A percentile compares a stretch with the other conserved stretches of the same genome.
Conservation (phyloP, 2,113 vertebrate genomes). For the Ptychochromis oligacanthus region DNA sequence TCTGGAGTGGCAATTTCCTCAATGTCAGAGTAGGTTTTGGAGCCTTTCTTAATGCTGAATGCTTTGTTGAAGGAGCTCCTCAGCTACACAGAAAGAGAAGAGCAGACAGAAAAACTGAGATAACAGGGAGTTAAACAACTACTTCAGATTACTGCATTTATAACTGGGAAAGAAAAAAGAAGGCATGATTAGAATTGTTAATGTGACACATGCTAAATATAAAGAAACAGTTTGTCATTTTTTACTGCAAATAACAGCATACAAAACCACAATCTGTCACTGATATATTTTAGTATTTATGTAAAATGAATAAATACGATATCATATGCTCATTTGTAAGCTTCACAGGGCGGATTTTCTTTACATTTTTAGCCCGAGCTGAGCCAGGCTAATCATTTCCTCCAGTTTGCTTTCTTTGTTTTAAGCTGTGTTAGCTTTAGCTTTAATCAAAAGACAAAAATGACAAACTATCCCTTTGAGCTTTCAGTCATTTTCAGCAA, state of each 20-base stretch:
- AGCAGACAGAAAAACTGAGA: neutral
- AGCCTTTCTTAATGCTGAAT: conserved; percentile 97
- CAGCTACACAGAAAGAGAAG: conserved; percentile 78
- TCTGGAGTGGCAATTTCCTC: conserved; percentile 95
- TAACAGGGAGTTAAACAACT: neutral
- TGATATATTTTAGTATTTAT: neutral
- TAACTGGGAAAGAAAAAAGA: neutral
- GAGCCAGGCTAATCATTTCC: neutral
- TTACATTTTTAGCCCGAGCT: neutral
- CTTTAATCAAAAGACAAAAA: neutral
- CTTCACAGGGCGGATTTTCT: neutral
- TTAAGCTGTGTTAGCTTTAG: rapidly evolving
- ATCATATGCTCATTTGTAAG: neutral
- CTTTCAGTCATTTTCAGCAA: neutral
- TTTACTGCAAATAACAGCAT: neutral
- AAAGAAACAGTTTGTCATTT: conserved; percentile 29
- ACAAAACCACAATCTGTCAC: rapidly evolving
- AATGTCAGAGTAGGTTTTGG: conserved; percentile 95
- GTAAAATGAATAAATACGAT: neutral
- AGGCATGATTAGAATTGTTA: conserved; percentile 17
- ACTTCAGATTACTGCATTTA: neutral
- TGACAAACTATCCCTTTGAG: conserved; percentile 30
- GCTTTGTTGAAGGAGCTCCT: conserved; percentile 98
- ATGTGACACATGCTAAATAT: conserved; percentile 32
- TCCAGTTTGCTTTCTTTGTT: neutral